Conservation (phyloP, 2,797 vertebrate species). For the Diceros bicornis region DNA sequence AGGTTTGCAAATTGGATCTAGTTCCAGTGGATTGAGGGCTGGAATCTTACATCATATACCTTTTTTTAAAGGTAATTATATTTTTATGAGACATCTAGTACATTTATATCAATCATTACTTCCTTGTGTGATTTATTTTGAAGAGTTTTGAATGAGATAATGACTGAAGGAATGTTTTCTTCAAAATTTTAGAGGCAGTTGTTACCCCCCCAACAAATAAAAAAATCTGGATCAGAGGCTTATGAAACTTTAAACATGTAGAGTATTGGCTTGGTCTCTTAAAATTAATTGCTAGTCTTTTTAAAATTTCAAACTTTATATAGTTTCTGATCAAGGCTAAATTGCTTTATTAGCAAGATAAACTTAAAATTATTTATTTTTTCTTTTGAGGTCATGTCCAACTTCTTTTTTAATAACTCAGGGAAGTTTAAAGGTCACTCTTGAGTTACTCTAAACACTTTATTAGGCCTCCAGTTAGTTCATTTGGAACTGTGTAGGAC, state of each 20-base stretch:
- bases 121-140: constrained; percentile 30
- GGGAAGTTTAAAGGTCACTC: constrained; percentile 52
- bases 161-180: constrained; percentile 5
- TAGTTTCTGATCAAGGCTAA: constrained; percentile 34
- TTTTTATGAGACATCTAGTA: background rate
- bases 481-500: constrained; percentile 43
- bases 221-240: constrained; percentile 9
- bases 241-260: background rate
- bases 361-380: constrained; percentile 15
- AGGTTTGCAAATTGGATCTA: constrained; percentile 40
- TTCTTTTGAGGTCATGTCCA: constrained; percentile 7
- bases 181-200: constrained; percentile 22
- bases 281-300: constrained; percentile 38
- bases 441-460: constrained; percentile 28
- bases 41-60: background rate
- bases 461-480: background rate
- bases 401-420: background rate
- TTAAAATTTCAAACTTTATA: constrained; percentile 20
- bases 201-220: constrained; percentile 16
- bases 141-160: constrained; percentile 62
- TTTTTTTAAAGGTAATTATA: constrained; percentile 2
- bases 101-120: constrained; percentile 9
- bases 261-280: constrained; percentile 4
- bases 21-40: background rate
- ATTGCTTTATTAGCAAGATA: constrained; percentile 52